These are phyloP conservation scores for Platichthys stellatus DNA, from an alignment of 2,113 vertebrate species.

Conservation along the genomic window DNA sequence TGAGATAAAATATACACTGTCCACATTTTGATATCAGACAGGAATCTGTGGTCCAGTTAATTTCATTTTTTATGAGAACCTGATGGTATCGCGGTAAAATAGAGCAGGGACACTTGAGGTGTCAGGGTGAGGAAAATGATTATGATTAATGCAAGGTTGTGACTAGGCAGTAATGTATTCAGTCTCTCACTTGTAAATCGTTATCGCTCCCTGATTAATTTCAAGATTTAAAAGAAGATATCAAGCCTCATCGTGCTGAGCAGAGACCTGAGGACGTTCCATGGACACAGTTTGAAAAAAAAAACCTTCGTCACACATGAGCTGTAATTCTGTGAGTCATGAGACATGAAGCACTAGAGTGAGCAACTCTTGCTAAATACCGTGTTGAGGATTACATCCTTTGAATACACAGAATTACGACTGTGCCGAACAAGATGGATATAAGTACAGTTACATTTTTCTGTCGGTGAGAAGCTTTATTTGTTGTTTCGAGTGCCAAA, in stretches of 20 bases:
- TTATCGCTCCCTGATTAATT: constrained; percentile 71
- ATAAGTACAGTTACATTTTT: too few relatives aligned
- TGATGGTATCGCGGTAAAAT: constrained; percentile 64
- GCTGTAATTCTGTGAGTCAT: constrained; percentile 3
- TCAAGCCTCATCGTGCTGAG: constrained; percentile 52
- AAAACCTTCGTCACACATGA: constrained; percentile 28
- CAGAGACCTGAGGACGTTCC: constrained; percentile 48
- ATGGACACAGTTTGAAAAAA: constrained; percentile 9
- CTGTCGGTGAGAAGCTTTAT: neutral
- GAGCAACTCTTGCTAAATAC: too few relatives aligned
- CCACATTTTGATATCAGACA: constrained; percentile 39
- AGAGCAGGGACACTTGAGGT: constrained; percentile 58
- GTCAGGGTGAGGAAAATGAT: constrained; percentile 68
- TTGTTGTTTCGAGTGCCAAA: neutral
- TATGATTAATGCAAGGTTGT: constrained; percentile 73
- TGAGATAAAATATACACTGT: constrained; percentile 20
- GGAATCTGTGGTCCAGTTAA: constrained; percentile 52
- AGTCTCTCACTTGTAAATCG: constrained; percentile 70
- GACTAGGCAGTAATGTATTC: constrained; percentile 64
- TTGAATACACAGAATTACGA: too few relatives aligned
- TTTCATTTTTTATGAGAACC: constrained; percentile 56
- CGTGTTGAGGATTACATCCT: too few relatives aligned
- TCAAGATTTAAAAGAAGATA: constrained; percentile 71
- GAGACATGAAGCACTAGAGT: constrained; percentile 1
- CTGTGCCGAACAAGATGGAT: too few relatives aligned